phyloP scores from a whole-genome alignment of 2,888 invertebrate genomes.

The Coecobrya sp. region DNA sequence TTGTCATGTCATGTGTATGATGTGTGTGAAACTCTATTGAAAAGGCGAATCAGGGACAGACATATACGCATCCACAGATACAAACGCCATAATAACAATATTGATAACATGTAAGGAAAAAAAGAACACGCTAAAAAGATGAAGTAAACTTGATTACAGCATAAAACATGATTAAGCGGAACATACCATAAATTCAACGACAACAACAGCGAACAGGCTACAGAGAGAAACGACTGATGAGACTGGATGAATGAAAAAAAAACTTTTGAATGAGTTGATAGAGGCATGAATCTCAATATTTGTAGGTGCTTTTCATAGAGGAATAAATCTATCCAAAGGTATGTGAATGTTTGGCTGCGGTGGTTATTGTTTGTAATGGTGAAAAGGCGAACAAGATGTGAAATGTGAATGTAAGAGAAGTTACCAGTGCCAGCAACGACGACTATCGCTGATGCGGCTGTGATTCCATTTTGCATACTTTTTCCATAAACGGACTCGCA shows the following conservation, averaged over 20 bases:
- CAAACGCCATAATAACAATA: background rate
- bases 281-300: slow-evolving; percentile 36
- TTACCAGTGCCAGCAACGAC: background rate
- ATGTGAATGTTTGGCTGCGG: too few relatives aligned
- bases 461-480: slow-evolving; percentile 78
- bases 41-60: background rate
- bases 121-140: background rate
- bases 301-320: slow-evolving; percentile 31
- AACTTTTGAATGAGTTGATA: slow-evolving; percentile 44
- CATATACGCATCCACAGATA: background rate
- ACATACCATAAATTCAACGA: slow-evolving; percentile 64
- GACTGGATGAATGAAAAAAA: slow-evolving; percentile 39
- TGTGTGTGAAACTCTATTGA: background rate
- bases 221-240: slow-evolving; percentile 37
- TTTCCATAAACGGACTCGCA: slow-evolving; percentile 74
- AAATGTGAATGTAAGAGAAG: background rate
- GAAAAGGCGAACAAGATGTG: background rate
- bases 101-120: background rate
- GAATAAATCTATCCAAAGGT: slow-evolving; percentile 11
- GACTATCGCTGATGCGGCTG: background rate
- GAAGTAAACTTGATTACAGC: slow-evolving; percentile 55
- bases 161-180: slow-evolving; percentile 64
- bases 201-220: slow-evolving; percentile 46
- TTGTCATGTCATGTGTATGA: background rate
- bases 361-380: background rate